Evolutionary conservation across 2,797 vertebrate genomes (phyloP), one percentile per base, ranked within the genome.

Genomic region (Notolepis coatsorum): DNA sequence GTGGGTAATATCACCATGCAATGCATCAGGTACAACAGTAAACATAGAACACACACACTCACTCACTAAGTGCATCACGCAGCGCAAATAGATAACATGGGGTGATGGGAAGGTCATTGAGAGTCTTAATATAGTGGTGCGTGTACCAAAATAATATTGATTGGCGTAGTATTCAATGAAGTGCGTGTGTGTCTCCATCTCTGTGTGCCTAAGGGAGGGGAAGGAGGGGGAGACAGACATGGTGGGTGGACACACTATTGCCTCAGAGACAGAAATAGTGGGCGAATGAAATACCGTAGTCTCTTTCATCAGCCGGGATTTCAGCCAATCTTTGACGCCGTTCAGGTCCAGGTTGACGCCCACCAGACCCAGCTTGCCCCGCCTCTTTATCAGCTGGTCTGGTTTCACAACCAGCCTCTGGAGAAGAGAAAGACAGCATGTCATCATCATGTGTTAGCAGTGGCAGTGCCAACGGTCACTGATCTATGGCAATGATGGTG

Each of bases 351-450:
- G 92, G 80, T 98, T 93, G 65, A 98, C 94, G 2, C 96, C 97
- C 7, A 99, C 92, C 55, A 99, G 91, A 1, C 97, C 97, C 23
- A 99, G 95, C 84, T 99, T 99, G 61, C 97, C 97, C 37, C 97
- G 91, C 12, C 97, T 93, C 89, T 99, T 99, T 79, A 99, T 99
- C 69, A 99, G 91, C 88, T 99, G 97, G 71, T 99, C 97, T 3
- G 97, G 97, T 79, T 99, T 99, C 85, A 98, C 97, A 68, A 99
- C 96, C 55, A 99, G 85, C 62, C 87, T 92, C 97, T 99, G 68
- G 10, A 56, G 17, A 2, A 41, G 42, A 50, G 28, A 24, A 63
- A 0, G 7, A 53, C 24, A 3, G 0, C 25, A 0, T 39, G 24
- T 67, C 3, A 73, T 46, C 18, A 18, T 6, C 7, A 53, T 21